Evolutionary conservation across 1,140 invertebrate genomes (phyloP), one percentile per base, ranked within the genome.

Genomic region (Nasonia longicornis): DNA sequence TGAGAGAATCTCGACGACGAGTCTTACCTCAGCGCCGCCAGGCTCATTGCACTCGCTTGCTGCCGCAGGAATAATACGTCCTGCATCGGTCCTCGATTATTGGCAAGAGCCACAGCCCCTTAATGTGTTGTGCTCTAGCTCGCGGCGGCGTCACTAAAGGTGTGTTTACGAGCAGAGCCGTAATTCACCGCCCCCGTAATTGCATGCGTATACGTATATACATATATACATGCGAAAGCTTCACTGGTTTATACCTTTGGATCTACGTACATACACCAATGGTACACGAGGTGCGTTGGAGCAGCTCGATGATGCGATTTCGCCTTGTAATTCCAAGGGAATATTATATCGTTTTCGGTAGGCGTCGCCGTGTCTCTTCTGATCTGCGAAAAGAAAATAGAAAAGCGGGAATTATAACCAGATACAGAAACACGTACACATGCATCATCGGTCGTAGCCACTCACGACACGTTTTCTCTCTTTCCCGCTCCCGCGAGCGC

Each of bases 31-130:
- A 35, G 4, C 31, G 3, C 31, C 31, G 31, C 3, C 31, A 35
- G 31, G 31, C 22, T 73, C 52, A 29, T 74, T 58, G 66, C 82
- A 73, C 78, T 72, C n/a, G 69, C 3, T 35, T 11, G 22, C 77
- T 81, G 20, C 52, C 82, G 83, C 26, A 26, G 83, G 79, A 86
- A 82, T 84, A 84, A 85, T 83, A 83, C 81, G 83, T 84, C 82
- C 80, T 83, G 80, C 84, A 86, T 86, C 83, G 83, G 81, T 77
- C 77, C 72, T 82, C 79, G 84, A 85, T 86, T 86, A 86, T 86
- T 83, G 69, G 80, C 64, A 42, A 67, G 75, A 22, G 22, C n/a
- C 31, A 35, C 35, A 35, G 16, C 20, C 31, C 10, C 73, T 38
- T 77, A 77, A 77, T 67, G 63, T 77, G 31, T 20, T 70, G 42